Evolutionary conservation across 2,113 vertebrate species (phyloP), one percentile per base, ranked within the genome.

Genomic region (Cranoglanis bouderius): DNA sequence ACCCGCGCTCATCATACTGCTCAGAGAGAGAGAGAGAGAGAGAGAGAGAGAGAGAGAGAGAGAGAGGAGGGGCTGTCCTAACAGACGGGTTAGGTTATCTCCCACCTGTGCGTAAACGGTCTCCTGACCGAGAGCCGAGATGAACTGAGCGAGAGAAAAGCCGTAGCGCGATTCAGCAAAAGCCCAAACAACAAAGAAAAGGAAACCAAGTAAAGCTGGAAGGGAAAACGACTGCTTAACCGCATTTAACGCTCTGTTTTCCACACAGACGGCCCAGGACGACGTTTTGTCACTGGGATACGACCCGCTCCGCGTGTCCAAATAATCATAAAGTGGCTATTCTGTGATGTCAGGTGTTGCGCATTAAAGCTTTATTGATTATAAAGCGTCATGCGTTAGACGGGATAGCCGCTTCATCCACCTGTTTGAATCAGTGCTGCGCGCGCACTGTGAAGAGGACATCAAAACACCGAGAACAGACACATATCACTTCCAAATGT

Each of bases 71-170:
- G 95, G 95, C 92, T 92, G 96, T 96, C 95, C 95, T 95, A 94
- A 92, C 75, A 93, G 94, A 93, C 93, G 65, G 84, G 84, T 72
- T 72, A 85, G 94, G 93, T 92, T 93, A 88, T 95, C 95, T 94
- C 95, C 96, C 96, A 96, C 96, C 96, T 96, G 95, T 95, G 94
- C 93, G 94, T 93, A 94, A 96, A 93, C 94, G 93, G 84, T 92
- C 92, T 91, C 90, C 84, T 85, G 91, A 91, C 91, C 72, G 84
- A 93, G 92, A 91, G 90, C 70, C 72, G 35, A 80, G 51, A 86
- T 87, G 87, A 84, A 88, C 53, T 61, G 88, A 82, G 88, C 49
- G 55, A 61, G 84, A 90, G 91, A 91, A 92, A 29, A 38, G 74
- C 87, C 91, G 89, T 89, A 89, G 90, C 82, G 40, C 46, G 61